These are phyloP conservation scores for Amphilophus citrinellus DNA, from an alignment of 2,113 vertebrate genomes.

Conservation along the genomic window DNA sequence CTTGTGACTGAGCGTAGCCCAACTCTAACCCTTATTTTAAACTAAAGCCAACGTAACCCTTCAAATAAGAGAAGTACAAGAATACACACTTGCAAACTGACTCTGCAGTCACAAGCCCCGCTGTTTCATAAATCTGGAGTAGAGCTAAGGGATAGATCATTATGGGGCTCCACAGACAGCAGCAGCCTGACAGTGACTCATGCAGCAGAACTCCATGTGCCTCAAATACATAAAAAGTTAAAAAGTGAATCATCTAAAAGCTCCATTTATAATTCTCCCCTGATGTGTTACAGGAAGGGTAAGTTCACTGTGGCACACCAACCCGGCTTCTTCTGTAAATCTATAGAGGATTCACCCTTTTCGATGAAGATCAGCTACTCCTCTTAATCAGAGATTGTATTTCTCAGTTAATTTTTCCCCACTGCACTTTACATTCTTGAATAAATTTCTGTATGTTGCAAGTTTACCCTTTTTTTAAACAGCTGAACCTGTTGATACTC, in stretches of 20 bases:
- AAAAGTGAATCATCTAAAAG: constrained; percentile 47
- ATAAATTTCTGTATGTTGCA: background rate
- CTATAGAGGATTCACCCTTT: background rate
- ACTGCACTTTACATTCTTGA: background rate
- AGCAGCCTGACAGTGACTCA: constrained; percentile 53
- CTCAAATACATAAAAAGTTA: constrained; percentile 15
- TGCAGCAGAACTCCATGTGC: constrained; percentile 4
- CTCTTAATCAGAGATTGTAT: background rate
- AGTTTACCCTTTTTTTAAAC: background rate
- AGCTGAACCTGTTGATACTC: background rate
- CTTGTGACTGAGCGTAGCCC: background rate
- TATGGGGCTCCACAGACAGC: background rate
- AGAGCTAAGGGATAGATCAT: constrained; percentile 9
- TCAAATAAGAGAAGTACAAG: constrained; percentile 3
- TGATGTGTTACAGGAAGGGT: constrained; percentile 11
- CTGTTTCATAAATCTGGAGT: background rate
- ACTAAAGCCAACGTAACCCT: background rate
- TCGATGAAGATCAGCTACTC: background rate
- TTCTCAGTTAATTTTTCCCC: too few species aligned
- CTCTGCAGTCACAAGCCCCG: background rate
- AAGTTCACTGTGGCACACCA: background rate
- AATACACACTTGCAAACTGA: background rate
- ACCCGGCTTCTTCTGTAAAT: background rate
- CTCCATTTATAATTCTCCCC: constrained; percentile 19
- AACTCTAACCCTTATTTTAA: constrained; percentile 2